Evolutionary conservation across 2,888 invertebrate species (phyloP), one percentile per base, ranked within the genome.

Genomic region (Rotaria magnacalcarata): DNA sequence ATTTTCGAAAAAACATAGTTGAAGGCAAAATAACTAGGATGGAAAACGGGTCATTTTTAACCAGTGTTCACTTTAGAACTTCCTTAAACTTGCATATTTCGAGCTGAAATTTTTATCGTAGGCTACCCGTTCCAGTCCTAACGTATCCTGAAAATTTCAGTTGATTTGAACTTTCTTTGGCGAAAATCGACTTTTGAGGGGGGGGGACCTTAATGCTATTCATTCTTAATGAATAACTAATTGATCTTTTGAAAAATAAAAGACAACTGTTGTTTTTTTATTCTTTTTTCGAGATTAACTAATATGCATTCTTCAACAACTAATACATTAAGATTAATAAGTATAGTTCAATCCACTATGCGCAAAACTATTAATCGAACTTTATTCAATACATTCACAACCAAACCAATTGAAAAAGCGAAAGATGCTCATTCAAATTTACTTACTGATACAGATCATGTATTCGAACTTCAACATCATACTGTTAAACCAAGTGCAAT

Each of bases 371-470:
- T 24, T 56, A 1, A 24, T 56, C 56, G 56, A 56, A 56, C 56
- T 24, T 56, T 56, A 24, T 67, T 67, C 11, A 67, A 34, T 67
- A 1, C 34, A 34, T 67, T 67, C 34, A 7, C 67, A 34, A 3
- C 67, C 4, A 67, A 67, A 67, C 5, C 14, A 34, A 67, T 67
- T 67, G 10, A 19, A 34, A 67, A 11, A 67, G 24, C 67, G 6
- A 67, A 67, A 67, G 67, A 67, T 34, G 27, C 67, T 67, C 67
- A 67, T 67, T 67, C 67, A 67, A 67, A 67, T 34, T 34, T 67
- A 27, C 34, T 67, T 19, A 34, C 67, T 34, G 67, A 67, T 16
- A 34, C 34, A 16, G 14, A 67, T 34, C 2, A 67, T 67, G 67
- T 67, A 5, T 67, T 67, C 34, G 67, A 67, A 34, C 16, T 67